Base-by-base conservation (phyloP, 2,797 vertebrate species). In the Tragopan temminckii region DNA sequence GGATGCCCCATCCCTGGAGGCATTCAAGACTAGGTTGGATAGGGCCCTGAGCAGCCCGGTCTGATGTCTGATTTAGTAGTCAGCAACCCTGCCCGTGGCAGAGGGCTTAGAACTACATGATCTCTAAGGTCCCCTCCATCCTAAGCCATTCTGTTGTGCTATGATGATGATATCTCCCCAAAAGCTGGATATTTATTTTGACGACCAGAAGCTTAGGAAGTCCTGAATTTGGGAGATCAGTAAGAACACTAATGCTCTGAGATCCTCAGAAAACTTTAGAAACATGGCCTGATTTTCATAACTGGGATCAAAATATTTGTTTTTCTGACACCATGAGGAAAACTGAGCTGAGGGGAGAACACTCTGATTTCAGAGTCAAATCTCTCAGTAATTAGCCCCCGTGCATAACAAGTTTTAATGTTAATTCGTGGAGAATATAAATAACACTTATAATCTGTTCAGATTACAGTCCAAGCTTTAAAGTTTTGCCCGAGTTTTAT, bases 401-500 rank as follows among this genome's bases (percentile, higher is more conserved):
- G 25, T 27, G 29, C 5, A 27, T 38, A 89, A n/a, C 16, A 66
- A 71, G 29, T 74, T 87, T 62, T 83, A 82, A 79, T 1, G 8
- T 50, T 75, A 33, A 25, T 71, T 93, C 27, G 48, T 7, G 33
- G 40, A 75, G 33, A 88, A 57, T 8, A 55, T 59, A 72, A 7
- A 55, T 59, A 66, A 80, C 88, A 68, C 11, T 48, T 31, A 36
- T 69, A 4, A 59, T 50, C 50, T 85, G 24, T 66, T 15, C 38
- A 66, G 35, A 57, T 25, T 55, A 43, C 21, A 87, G 24, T 46
- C 63, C 87, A 75, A 88, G 7, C 38, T 82, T 91, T 71, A 75
- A 82, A 78, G 53, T 78, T 89, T 85, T 94, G n/a, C 18, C 40
- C 58, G 75, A 38, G 61, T 85, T 78, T 88, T 89, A 85, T 94